Conservation (phyloP, 1,140 invertebrate species). For the Semibalanus balanoides region DNA sequence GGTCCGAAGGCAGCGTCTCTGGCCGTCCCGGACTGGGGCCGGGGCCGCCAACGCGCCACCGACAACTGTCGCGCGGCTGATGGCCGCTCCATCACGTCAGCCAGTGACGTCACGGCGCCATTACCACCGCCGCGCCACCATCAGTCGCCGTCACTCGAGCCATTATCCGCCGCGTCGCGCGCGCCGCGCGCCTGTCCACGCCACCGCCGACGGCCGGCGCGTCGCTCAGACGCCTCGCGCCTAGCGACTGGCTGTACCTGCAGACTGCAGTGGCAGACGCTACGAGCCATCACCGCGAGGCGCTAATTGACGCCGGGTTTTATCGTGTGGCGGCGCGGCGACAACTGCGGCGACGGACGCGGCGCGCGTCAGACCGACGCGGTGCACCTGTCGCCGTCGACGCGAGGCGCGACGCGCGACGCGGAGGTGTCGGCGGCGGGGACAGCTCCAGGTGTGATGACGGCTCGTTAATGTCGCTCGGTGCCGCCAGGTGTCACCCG, state of each 20-base stretch:
- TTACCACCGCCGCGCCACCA: constrained; percentile 37
- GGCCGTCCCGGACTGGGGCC: background rate
- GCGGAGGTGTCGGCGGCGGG: background rate
- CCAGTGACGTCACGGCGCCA: constrained; percentile 38
- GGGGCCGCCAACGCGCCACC: background rate
- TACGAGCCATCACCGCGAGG: background rate
- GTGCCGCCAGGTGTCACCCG: too few relatives aligned
- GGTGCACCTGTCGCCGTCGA: background rate
- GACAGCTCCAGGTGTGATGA: too few relatives aligned
- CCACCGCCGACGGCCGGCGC: too few relatives aligned
- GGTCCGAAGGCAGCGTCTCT: background rate
- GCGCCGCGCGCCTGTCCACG: background rate
- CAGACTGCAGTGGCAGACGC: too few relatives aligned
- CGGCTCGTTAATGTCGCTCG: too few relatives aligned
- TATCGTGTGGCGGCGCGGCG: background rate
- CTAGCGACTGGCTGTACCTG: too few relatives aligned
- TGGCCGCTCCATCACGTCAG: constrained; percentile 15
- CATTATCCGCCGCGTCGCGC: constrained; percentile 6
- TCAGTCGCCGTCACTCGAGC: constrained; percentile 45
- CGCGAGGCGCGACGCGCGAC: too few relatives aligned
- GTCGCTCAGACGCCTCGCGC: too few relatives aligned
- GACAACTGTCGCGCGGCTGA: constrained; percentile 14
- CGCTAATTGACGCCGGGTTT: background rate
- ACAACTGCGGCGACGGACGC: background rate
- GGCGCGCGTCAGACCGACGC: background rate